Evolutionary conservation across 2,113 vertebrate species (phyloP).

Genomic region (Machaerirhynchus nigripectus): DNA sequence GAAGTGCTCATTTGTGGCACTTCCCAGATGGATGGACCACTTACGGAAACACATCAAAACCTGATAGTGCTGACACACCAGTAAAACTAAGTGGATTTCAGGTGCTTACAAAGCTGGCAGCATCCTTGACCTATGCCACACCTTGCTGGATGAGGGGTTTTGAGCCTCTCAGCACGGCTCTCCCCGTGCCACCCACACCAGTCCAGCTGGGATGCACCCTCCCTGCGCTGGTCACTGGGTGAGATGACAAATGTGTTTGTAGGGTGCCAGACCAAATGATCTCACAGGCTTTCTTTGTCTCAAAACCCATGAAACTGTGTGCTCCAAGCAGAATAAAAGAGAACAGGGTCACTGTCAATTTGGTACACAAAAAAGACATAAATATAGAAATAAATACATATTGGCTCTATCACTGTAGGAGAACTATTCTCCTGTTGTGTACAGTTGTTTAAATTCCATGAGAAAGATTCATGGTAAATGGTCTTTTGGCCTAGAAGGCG

Average conservation of each 20-base stretch:
- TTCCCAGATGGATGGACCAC: background rate
- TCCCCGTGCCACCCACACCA: background rate
- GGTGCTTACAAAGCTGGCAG: background rate
- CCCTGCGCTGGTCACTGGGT: background rate
- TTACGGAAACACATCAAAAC: background rate
- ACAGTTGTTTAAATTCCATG: background rate
- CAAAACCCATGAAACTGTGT: background rate
- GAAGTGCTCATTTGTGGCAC: background rate
- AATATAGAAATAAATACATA: background rate
- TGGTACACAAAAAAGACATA: background rate
- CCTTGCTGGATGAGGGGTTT: background rate
- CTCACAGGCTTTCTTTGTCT: constrained; percentile 19
- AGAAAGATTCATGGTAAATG: background rate
- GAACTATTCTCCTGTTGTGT: background rate
- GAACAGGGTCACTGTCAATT: background rate
- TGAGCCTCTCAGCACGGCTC: background rate
- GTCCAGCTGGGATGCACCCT: background rate
- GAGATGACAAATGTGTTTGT: background rate
- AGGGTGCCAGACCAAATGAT: background rate
- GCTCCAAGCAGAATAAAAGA: background rate
- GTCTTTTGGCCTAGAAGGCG: background rate
- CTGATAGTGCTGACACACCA: background rate
- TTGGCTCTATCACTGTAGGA: background rate
- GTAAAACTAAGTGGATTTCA: background rate
- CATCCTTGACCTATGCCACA: background rate